A percentile compares a stretch with the other conserved stretches of the same genome.
Conservation (phyloP, 2,797 vertebrate species). For the Gorsachius magnificus region DNA sequence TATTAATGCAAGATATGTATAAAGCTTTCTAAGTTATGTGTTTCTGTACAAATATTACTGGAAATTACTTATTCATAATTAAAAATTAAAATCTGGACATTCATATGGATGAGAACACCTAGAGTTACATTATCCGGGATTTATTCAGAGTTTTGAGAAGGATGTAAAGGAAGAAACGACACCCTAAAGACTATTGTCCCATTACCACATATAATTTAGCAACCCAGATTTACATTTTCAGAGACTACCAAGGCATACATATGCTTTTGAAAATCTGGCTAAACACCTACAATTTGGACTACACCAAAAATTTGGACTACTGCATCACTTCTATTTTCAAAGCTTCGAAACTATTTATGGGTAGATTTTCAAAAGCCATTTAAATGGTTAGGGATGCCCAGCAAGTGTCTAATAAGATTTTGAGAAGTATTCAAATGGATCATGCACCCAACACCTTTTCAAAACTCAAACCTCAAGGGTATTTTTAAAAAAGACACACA, state of each 20-base stretch:
- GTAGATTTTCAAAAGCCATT: not conserved
- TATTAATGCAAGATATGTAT: not conserved
- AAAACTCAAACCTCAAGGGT: not conserved
- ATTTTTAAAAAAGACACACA: not conserved
- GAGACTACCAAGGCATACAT: fast-evolving
- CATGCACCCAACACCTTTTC: not conserved
- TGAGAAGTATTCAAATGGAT: not conserved
- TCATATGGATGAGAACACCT: not conserved
- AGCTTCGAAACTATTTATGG: not conserved
- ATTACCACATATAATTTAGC: not conserved
- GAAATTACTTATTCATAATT: not conserved
- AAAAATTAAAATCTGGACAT: not conserved
- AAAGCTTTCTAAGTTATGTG: not conserved
- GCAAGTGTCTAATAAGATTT: not conserved
- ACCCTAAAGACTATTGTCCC: not conserved
- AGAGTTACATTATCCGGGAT: not conserved
- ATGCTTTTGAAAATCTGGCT: not conserved
- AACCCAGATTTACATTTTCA: not conserved
- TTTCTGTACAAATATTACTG: not conserved
- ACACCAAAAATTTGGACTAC: not conserved
- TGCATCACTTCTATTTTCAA: not conserved
- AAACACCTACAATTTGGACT: not conserved
- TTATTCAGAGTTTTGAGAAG: not conserved
- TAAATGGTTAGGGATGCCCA: not conserved
- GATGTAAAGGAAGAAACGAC: not conserved